These are phyloP conservation scores for Silurus meridionalis DNA, from an alignment of 2,113 vertebrate genomes.

Conservation along the genomic window DNA sequence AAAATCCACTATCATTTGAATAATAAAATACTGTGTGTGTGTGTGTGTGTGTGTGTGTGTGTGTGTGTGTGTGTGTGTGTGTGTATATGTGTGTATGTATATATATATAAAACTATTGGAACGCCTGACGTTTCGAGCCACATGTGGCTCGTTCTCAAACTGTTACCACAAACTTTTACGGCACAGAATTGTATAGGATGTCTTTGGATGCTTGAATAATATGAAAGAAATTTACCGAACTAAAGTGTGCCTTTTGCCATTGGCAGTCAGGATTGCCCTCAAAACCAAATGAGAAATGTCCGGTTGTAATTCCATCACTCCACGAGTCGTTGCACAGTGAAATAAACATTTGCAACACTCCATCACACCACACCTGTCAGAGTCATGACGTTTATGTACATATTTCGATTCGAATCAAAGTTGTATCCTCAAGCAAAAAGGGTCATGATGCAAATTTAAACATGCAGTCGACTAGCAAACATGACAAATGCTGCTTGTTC, in stretches of 20 bases:
- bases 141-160: too few relatives aligned
- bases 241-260: neutral
- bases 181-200: too few relatives aligned
- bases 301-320: neutral
- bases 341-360: conserved; percentile 18
- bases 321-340: conserved; percentile 4
- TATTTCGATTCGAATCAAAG: conserved; percentile 53
- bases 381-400: conserved; percentile 30
- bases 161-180: too few relatives aligned
- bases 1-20: too few relatives aligned
- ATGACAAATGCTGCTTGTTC: conserved; percentile 25
- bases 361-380: conserved; percentile 13
- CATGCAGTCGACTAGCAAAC: conserved; percentile 33
- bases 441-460: conserved; percentile 51
- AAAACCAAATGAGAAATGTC: conserved; percentile 9
- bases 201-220: neutral
- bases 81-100: too few relatives aligned
- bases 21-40: too few relatives aligned
- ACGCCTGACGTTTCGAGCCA: too few relatives aligned
- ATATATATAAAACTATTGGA: too few relatives aligned
- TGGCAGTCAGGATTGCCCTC: neutral
- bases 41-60: too few relatives aligned
- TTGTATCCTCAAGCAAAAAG: conserved; percentile 44
- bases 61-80: too few relatives aligned
- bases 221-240: neutral